These are phyloP conservation scores for Vanessa atalanta DNA, from an alignment of 1,140 invertebrate species.

Conservation along the genomic window DNA sequence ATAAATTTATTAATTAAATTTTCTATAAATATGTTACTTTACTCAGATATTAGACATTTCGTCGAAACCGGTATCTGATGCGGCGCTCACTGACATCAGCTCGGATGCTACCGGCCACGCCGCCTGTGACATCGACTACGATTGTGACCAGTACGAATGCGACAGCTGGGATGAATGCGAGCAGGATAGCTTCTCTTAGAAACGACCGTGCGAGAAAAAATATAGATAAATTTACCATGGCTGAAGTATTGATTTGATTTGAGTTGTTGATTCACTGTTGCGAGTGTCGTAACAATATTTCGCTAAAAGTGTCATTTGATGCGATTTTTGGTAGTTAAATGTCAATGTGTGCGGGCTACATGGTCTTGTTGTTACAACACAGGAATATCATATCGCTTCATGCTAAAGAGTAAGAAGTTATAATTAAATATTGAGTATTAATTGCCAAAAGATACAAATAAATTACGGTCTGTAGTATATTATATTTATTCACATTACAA, in stretches of 20 bases:
- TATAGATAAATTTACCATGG: background rate
- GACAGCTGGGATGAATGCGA: slow-evolving; percentile 81
- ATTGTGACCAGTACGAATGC: slow-evolving; percentile 77
- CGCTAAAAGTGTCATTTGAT: slow-evolving; percentile 5
- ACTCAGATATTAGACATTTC: slow-evolving; percentile 78
- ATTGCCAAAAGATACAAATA: slow-evolving; percentile 3
- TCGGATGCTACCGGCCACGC: slow-evolving; percentile 79
- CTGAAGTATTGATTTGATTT: background rate
- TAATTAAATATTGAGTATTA: slow-evolving; percentile 5
- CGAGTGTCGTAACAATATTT: background rate
- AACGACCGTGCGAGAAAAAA: background rate
- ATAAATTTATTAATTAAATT: too few relatives aligned
- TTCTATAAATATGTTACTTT: background rate
- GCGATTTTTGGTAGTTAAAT: background rate
- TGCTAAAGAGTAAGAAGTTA: background rate
- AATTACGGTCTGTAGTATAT: background rate
- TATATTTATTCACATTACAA: background rate
- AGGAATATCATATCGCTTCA: slow-evolving; percentile 3
- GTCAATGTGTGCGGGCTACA: slow-evolving; percentile 3
- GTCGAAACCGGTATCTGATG: slow-evolving; percentile 79
- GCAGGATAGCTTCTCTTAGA: slow-evolving; percentile 78
- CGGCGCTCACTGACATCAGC: slow-evolving; percentile 76
- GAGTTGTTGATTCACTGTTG: background rate
- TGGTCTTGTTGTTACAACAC: slow-evolving; percentile 2
- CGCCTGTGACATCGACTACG: slow-evolving; percentile 79